Evolutionary conservation across 2,888 invertebrate genomes (phyloP).

Genomic region (Melanostoma scalare): DNA sequence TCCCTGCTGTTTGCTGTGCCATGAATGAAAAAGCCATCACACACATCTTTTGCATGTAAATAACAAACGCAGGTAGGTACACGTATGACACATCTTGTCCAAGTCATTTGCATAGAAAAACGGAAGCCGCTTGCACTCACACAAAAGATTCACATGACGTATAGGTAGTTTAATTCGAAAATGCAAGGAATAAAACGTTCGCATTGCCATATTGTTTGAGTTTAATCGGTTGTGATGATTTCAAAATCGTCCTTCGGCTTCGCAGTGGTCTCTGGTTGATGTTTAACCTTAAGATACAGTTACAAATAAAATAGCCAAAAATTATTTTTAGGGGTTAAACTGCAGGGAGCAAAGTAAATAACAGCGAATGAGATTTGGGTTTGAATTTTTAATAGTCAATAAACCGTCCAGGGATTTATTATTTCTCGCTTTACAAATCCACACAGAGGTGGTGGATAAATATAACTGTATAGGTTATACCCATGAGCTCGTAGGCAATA

Average conservation of each 20-base stretch:
- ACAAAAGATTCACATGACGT: neutral
- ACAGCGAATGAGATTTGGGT: neutral
- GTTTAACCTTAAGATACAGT: too few relatives aligned
- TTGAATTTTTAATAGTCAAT: constrained; percentile 4
- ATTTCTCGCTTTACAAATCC: neutral
- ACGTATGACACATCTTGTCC: constrained; percentile 31
- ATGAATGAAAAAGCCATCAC: constrained; percentile 63
- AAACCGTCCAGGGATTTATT: constrained; percentile 8
- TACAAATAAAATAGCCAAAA: neutral
- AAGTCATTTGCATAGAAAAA: constrained; percentile 10
- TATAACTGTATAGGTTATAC: neutral
- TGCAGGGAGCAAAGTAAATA: neutral
- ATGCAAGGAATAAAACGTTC: too few relatives aligned
- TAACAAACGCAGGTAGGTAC: constrained; percentile 50
- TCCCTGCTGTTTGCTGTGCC: neutral
- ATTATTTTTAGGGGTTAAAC: constrained; percentile 1
- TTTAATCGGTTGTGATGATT: too few relatives aligned
- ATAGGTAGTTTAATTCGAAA: too few relatives aligned
- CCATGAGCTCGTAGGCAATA: too few relatives aligned
- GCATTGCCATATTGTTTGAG: too few relatives aligned
- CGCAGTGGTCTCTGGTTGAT: too few relatives aligned
- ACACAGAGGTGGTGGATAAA: constrained; percentile 7
- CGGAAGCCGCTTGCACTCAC: neutral
- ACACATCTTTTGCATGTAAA: constrained; percentile 48
- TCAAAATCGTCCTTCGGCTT: too few relatives aligned